Evolutionary conservation across 1,140 invertebrate genomes (phyloP).

Genomic region (Leucophenga varia): DNA sequence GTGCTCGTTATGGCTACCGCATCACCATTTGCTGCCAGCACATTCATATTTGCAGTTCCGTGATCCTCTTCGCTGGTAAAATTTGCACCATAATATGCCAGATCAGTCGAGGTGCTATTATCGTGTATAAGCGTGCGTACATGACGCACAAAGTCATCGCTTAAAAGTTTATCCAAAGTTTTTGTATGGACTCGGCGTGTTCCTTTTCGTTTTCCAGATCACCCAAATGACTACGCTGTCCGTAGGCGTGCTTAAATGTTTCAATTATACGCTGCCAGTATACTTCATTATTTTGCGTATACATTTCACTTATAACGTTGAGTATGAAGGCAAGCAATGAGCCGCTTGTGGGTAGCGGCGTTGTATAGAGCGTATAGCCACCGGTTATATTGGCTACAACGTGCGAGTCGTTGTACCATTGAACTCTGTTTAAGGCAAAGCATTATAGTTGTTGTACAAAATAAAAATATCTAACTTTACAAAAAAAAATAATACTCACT

Average conservation of each 20-base stretch:
- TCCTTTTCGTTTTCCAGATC: conserved; percentile 67
- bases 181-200: conserved; percentile 18
- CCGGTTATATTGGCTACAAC: conserved; percentile 60
- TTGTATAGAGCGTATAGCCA: conserved; percentile 69
- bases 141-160: conserved; percentile 60
- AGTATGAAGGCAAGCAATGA: conserved; percentile 78
- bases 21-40: conserved; percentile 85
- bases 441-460: too few relatives aligned
- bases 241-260: conserved; percentile 93
- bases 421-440: too few relatives aligned
- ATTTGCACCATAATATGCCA: conserved; percentile 70
- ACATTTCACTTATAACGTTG: conserved; percentile 72
- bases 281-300: conserved; percentile 56
- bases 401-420: conserved; percentile 62
- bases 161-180: conserved; percentile 27
- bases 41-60: conserved; percentile 89
- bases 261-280: conserved; percentile 82
- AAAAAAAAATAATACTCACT: conserved; percentile 21
- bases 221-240: conserved; percentile 79
- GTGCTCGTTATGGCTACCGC: conserved; percentile 91
- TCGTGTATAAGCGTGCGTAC: conserved; percentile 67
- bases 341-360: conserved; percentile 82
- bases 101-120: conserved; percentile 67
- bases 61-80: conserved; percentile 66
- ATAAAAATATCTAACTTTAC: background rate